Evolutionary conservation across 2,888 invertebrate species (phyloP).

Genomic region (Drosophila suboccidentalis): DNA sequence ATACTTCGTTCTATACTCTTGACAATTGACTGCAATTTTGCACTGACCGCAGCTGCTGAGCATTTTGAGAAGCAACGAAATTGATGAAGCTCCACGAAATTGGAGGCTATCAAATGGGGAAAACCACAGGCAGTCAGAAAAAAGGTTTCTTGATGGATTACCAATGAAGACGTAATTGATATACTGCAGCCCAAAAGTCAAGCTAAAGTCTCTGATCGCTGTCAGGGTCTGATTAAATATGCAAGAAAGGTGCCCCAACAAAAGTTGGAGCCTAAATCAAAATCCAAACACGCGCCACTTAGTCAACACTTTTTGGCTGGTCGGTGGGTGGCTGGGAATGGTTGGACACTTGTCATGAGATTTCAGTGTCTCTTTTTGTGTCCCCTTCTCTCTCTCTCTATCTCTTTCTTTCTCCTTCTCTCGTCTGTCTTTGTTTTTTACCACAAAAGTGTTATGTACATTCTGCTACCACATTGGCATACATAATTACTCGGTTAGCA

Average conservation of each 20-base stretch:
- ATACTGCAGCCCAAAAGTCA: slow-evolving; percentile 39
- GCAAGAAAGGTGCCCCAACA: slow-evolving; percentile 46
- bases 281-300: slow-evolving; percentile 73
- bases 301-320: slow-evolving; percentile 51
- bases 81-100: slow-evolving; percentile 65
- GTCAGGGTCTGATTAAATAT: slow-evolving; percentile 71
- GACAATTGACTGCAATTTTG: slow-evolving; percentile 77
- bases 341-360: slow-evolving; percentile 51
- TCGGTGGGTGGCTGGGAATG: slow-evolving; percentile 56
- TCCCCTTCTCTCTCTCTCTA: neutral
- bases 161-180: slow-evolving; percentile 67
- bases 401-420: slow-evolving; percentile 1
- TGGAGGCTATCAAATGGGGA: slow-evolving; percentile 17
- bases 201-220: slow-evolving; percentile 40
- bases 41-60: slow-evolving; percentile 46
- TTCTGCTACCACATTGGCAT: slow-evolving; percentile 68
- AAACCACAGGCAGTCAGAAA: slow-evolving; percentile 29
- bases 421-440: slow-evolving; percentile 16
- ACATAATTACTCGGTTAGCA: slow-evolving; percentile 66
- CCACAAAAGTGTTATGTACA: slow-evolving; percentile 66
- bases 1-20: slow-evolving; percentile 66
- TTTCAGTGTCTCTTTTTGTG: slow-evolving; percentile 24
- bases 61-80: slow-evolving; percentile 54
- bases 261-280: slow-evolving; percentile 64
- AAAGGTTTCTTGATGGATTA: slow-evolving; percentile 74